Conservation (phyloP, 1,140 invertebrate genomes). For the Himalopsyche phryganea region DNA sequence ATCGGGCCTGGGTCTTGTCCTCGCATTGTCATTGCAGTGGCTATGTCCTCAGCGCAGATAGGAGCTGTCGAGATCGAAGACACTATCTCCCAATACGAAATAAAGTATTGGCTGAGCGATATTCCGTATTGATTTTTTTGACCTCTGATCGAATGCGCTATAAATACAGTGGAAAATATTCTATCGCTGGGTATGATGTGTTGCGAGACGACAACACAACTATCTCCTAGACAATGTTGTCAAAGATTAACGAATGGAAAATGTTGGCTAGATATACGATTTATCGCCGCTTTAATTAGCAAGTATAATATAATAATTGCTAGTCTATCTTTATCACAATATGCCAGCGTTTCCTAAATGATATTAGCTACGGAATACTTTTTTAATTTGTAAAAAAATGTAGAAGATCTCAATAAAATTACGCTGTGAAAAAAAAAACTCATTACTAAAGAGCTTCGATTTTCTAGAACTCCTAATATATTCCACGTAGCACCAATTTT, state of each 20-base stretch:
- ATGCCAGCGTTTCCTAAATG: too few relatives aligned
- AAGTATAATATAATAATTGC: too few relatives aligned
- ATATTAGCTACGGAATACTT: too few relatives aligned
- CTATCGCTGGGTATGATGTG: background rate
- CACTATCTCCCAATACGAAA: constrained; percentile 14
- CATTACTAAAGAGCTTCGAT: too few relatives aligned
- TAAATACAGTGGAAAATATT: constrained; percentile 21
- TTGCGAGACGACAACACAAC: background rate
- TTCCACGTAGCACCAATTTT: too few relatives aligned
- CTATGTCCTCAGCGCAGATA: constrained; percentile 3
- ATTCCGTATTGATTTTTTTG: constrained; percentile 31
- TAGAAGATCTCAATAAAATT: too few relatives aligned
- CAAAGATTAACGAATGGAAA: background rate
- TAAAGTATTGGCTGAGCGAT: constrained; percentile 27
- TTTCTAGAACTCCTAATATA: too few relatives aligned
- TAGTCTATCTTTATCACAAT: too few relatives aligned
- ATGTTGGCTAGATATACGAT: background rate
- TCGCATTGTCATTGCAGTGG: constrained; percentile 28
- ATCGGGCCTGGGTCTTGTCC: constrained; percentile 13
- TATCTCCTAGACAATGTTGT: background rate
- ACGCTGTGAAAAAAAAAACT: too few relatives aligned
- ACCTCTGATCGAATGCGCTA: constrained; percentile 31
- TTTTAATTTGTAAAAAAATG: too few relatives aligned
- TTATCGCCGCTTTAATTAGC: too few relatives aligned
- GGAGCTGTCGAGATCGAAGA: constrained; percentile 5